Evolutionary conservation across 2,888 invertebrate species (phyloP).

Genomic region (Dryadula phaetusa): DNA sequence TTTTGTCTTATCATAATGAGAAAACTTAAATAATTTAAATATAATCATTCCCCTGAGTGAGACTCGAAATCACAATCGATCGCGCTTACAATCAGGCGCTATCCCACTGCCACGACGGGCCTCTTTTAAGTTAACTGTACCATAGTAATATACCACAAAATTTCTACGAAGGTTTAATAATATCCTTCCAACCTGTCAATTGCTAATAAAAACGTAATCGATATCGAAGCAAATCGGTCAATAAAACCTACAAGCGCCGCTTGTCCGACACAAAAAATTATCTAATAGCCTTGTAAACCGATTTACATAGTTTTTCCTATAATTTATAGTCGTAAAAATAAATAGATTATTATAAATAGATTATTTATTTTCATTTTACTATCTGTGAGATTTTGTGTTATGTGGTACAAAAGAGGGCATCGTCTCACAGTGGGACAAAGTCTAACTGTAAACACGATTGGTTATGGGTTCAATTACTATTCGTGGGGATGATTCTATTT

Average conservation of each 20-base stretch:
- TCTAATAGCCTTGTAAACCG: slow-evolving; percentile 51
- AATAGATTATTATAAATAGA: slow-evolving; percentile 50
- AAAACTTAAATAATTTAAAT: no score
- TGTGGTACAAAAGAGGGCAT: neutral
- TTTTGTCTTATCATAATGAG: no score
- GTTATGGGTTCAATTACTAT: no score
- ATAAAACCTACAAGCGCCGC: slow-evolving; percentile 49
- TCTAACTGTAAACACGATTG: neutral
- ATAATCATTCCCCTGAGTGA: no score
- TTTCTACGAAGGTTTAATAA: slow-evolving; percentile 3
- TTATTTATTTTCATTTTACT: slow-evolving; percentile 37
- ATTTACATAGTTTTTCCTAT: slow-evolving; percentile 49
- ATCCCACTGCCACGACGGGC: neutral
- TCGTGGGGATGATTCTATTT: no score
- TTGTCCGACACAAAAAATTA: slow-evolving; percentile 35
- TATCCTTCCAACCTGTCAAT: slow-evolving; percentile 2
- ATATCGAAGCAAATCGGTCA: slow-evolving; percentile 16
- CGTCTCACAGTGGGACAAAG: no score
- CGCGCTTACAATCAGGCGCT: neutral
- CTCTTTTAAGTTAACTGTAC: neutral
- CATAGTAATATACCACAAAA: neutral
- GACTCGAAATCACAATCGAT: no score
- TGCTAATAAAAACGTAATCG: slow-evolving; percentile 21
- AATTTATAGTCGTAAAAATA: slow-evolving; percentile 57
- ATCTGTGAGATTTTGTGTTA: slow-evolving; percentile 8